Percentiles rank a stretch among this genome's conserved stretches.
phyloP scores from a whole-genome alignment of 1,140 invertebrate genomes.

The Delia radicum region DNA sequence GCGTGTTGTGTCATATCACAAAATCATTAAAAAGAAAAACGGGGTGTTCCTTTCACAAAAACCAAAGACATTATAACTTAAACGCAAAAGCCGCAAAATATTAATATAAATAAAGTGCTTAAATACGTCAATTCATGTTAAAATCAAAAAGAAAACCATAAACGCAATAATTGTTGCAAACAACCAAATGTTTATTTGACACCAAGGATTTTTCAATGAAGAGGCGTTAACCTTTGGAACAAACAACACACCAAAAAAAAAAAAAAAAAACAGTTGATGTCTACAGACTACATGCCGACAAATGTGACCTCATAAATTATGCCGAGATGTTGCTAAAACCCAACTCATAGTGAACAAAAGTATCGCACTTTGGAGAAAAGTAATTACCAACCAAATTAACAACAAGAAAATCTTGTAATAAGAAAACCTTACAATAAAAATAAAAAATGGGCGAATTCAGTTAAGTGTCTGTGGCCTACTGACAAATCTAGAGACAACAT shows the following conservation, averaged over 20 bases:
- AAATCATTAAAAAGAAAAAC: not conserved
- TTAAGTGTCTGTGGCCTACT: not conserved
- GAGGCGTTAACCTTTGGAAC: slow-evolving; percentile 12
- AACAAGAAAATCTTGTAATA: too few species aligned
- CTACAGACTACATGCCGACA: not conserved
- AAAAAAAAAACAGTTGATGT: not conserved
- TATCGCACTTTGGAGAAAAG: not conserved
- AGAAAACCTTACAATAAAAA: too few species aligned
- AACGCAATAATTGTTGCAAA: not conserved
- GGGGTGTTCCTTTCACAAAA: not conserved
- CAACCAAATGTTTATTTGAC: not conserved
- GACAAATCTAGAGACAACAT: not conserved
- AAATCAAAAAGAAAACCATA: not conserved
- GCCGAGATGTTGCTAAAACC: not conserved
- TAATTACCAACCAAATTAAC: not conserved
- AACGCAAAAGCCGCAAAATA: too few species aligned
- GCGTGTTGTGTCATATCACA: slow-evolving; percentile 17
- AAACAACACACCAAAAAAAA: not conserved
- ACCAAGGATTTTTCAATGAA: not conserved
- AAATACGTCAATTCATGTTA: not conserved
- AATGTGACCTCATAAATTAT: not conserved
- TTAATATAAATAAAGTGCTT: not conserved
- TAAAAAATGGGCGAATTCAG: not conserved
- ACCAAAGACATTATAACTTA: too few species aligned
- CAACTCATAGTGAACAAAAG: not conserved